These are phyloP conservation scores for Drosophila nikananu DNA, from an alignment of 1,140 invertebrate species.

Conservation along the genomic window DNA sequence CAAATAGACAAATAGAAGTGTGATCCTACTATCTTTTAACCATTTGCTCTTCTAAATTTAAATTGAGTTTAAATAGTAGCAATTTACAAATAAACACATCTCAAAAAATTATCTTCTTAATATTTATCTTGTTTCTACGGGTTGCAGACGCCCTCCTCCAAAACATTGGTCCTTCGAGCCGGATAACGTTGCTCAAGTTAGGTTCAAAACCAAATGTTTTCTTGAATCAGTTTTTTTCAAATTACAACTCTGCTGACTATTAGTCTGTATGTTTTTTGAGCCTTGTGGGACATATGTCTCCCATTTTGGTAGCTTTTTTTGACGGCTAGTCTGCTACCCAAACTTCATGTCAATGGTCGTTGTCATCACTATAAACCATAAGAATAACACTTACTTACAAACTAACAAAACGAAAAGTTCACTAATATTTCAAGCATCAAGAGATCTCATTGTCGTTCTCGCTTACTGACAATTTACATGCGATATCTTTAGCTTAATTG, in stretches of 20 bases:
- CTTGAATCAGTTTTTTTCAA: no score
- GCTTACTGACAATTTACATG: slow-evolving; percentile 37
- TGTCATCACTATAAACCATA: background rate
- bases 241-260: no score
- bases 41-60: no score
- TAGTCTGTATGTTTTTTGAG: no score
- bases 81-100: no score
- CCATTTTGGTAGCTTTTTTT: no score
- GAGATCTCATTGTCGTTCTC: background rate
- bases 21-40: no score
- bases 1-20: background rate
- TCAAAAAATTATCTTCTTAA: background rate
- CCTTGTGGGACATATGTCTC: no score
- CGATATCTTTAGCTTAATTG: slow-evolving; percentile 72
- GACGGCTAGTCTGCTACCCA: background rate
- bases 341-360: background rate
- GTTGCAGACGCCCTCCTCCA: background rate
- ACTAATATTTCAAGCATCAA: no score
- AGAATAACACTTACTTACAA: no score
- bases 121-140: background rate
- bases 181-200: background rate
- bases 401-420: background rate
- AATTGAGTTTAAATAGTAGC: no score
- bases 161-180: background rate
- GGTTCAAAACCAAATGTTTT: background rate